Evolutionary conservation across 2,888 invertebrate genomes (phyloP).

Genomic region (Teinopalpus imperialis): DNA sequence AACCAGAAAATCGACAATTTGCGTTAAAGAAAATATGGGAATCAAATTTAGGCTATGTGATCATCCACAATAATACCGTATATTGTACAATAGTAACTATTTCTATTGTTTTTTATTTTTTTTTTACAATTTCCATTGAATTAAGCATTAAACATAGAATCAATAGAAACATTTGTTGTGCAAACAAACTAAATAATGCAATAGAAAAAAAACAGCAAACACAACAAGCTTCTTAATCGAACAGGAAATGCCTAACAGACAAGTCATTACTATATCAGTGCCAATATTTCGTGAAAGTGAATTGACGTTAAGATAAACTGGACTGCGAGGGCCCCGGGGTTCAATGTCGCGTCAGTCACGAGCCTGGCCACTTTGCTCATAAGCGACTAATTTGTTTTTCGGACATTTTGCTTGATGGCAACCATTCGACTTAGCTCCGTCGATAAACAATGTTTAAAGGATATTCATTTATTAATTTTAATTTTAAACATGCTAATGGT

Average conservation of each 20-base stretch:
- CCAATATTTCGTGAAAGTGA: slow-evolving; percentile 62
- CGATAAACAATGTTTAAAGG: slow-evolving; percentile 52
- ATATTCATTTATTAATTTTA: slow-evolving; percentile 33
- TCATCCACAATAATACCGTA: too few relatives aligned
- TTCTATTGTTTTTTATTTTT: too few relatives aligned
- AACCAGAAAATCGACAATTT: too few relatives aligned
- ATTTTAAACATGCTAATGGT: slow-evolving; percentile 15
- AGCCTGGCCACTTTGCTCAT: slow-evolving; percentile 67
- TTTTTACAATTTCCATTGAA: too few relatives aligned
- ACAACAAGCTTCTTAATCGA: slow-evolving; percentile 31
- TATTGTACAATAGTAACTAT: too few relatives aligned
- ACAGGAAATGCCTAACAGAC: slow-evolving; percentile 61
- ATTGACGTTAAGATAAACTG: slow-evolving; percentile 61
- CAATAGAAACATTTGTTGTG: too few relatives aligned
- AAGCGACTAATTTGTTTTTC: slow-evolving; percentile 68
- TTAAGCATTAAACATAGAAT: neutral
- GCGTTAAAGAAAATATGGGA: too few relatives aligned
- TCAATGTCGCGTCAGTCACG: slow-evolving; percentile 69
- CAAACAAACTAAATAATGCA: slow-evolving; percentile 35
- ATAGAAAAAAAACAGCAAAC: slow-evolving; percentile 3
- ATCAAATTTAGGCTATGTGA: too few relatives aligned
- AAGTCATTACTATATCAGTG: slow-evolving; percentile 55
- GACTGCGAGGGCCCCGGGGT: slow-evolving; percentile 49
- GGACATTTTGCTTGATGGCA: slow-evolving; percentile 61
- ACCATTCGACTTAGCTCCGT: slow-evolving; percentile 47